Evolutionary conservation across 2,888 invertebrate genomes (phyloP).

Genomic region (Andrena marginata): DNA sequence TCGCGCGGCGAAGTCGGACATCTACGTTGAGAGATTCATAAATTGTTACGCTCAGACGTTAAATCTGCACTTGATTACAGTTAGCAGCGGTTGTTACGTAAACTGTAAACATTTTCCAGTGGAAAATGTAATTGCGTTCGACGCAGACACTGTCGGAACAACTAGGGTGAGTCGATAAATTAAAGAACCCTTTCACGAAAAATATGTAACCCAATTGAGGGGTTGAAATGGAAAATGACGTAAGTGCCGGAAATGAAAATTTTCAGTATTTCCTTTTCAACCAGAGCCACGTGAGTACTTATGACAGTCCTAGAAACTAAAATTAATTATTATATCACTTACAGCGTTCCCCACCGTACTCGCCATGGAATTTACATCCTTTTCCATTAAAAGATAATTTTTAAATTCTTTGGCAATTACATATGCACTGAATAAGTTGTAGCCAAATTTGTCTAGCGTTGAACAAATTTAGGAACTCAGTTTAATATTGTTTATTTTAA

Average conservation of each 20-base stretch:
- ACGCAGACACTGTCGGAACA: not conserved
- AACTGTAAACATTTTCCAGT: not conserved
- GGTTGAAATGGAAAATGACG: not conserved
- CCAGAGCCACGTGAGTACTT: no score
- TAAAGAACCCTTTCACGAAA: not conserved
- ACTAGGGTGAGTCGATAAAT: not conserved
- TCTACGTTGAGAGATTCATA: conserved; percentile 5
- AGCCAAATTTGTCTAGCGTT: not conserved
- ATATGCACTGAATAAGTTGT: not conserved
- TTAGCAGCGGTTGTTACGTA: not conserved
- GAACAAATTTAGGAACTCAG: not conserved
- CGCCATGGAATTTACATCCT: no score
- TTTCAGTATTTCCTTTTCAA: no score
- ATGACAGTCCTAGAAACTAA: no score
- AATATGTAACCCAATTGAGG: not conserved
- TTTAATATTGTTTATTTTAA: no score
- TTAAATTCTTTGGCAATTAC: no score
- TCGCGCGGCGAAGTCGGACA: not conserved
- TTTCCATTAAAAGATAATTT: no score
- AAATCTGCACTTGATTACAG: not conserved
- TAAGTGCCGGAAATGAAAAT: no score
- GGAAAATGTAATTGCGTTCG: conserved; percentile 10
- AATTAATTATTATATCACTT: no score
- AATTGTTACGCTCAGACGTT: conserved; percentile 8
- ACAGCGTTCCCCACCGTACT: no score